A percentile compares a stretch with the other conserved stretches of the same genome.
phyloP scores from a whole-genome alignment of 2,113 vertebrate genomes.

The Hiodon alosoides region DNA sequence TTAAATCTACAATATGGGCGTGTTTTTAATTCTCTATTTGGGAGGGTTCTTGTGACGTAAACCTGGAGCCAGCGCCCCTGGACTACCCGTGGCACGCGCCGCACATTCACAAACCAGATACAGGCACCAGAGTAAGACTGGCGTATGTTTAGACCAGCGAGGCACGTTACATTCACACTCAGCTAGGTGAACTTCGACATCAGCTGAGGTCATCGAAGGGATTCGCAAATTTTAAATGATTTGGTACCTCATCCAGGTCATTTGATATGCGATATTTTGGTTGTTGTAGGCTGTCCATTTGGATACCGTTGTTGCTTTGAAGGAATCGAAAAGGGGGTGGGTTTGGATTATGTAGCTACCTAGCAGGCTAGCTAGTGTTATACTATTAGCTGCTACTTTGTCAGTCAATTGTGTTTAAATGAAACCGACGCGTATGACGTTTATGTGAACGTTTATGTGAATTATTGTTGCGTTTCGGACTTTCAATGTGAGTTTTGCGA shows the following conservation, averaged over 20 bases:
- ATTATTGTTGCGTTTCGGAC: neutral
- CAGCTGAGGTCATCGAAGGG: neutral
- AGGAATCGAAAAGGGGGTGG: conserved; percentile 7
- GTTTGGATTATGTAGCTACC: conserved; percentile 13
- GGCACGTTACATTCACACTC: neutral
- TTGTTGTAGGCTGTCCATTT: neutral
- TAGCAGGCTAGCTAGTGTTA: conserved; percentile 2
- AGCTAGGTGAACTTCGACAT: neutral
- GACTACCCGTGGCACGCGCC: conserved; percentile 36
- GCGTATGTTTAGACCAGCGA: conserved; percentile 35
- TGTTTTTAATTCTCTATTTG: conserved; percentile 27
- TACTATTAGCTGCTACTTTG: neutral
- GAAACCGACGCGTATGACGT: neutral
- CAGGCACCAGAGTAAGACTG: conserved; percentile 42
- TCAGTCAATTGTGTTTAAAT: neutral
- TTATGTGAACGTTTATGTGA: neutral
- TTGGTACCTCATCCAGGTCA: neutral
- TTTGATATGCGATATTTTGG: neutral
- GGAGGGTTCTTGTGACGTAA: conserved; percentile 49
- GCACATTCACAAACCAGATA: neutral
- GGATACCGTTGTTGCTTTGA: neutral
- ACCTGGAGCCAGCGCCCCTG: conserved; percentile 57
- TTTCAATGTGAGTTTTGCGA: conserved; percentile 13
- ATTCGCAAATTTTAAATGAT: neutral
- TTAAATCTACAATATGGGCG: conserved; percentile 34